phyloP scores from a whole-genome alignment of 1,140 invertebrate species.

The Hetaerina americana region DNA sequence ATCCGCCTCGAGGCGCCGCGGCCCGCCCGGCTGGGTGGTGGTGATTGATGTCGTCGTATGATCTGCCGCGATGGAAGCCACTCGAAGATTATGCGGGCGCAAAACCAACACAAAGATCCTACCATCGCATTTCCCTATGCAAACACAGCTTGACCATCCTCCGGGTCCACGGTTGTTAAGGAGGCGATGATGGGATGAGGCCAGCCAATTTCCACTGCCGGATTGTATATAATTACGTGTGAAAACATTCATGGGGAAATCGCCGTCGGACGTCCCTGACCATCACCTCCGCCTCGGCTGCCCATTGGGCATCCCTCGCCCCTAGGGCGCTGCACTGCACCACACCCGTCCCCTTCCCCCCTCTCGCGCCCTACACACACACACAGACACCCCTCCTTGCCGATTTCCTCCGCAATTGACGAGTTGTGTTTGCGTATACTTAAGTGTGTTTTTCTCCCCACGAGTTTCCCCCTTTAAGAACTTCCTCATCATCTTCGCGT shows the following conservation, averaged over 20 bases:
- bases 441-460: no score
- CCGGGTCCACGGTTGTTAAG: neutral
- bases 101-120: neutral
- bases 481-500: no score
- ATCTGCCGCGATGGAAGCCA: neutral
- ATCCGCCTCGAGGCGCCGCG: neutral
- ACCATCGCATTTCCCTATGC: no score
- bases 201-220: neutral
- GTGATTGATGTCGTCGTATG: neutral
- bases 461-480: no score
- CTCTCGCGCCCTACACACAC: no score
- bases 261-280: neutral
- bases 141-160: neutral
- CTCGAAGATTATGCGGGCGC: neutral
- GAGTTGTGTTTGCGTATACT: no score
- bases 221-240: neutral
- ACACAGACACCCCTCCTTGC: no score
- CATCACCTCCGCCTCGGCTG: no score
- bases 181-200: neutral
- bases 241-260: neutral
- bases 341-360: no score
- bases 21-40: neutral
- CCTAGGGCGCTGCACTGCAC: no score
- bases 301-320: neutral
- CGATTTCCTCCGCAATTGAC: no score